Base-by-base conservation (phyloP, 2,113 vertebrate genomes). In the Percina caprodes region DNA sequence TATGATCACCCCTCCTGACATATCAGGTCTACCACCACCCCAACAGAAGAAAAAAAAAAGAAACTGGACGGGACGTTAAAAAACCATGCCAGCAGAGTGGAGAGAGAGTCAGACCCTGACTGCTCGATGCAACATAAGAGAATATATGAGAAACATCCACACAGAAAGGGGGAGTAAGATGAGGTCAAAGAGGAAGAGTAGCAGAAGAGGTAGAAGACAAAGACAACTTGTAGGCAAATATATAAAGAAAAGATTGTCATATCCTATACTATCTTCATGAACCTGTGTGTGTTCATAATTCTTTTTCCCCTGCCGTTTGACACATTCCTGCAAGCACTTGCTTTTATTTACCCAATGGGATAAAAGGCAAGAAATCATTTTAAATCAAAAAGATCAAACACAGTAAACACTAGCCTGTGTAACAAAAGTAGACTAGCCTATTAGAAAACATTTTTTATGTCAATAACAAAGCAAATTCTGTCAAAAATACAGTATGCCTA, bases 1-100 rank as follows among this genome's bases (percentile, higher is more conserved):
- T 95, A 97, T 95, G 91, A 96, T 94, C 95, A 91, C 93, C 94
- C 91, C 94, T 89, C 93, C 95, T 92, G 94, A 94, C 96, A 96
- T 94, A 91, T 92, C 93, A 92, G 92, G 92, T 60, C 78, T 39
- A 19, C 74, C 91, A 87, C 89, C 92, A 91, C 42, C 77, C 87
- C 55, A 23, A 54, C 12, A 8, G 48, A 67, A 23, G 16, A 55
- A 23, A 15, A 33, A 67, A 81, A 79, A 79, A 60, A 71, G 78
- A 74, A 86, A 46, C 26, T 79, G 87, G 88, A 91, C 71, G 46
- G 76, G 84, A 90, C 88, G 92, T 83, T 80, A 91, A 92, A 39
- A 39, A 91, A 90, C 82, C 85, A 81, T 75, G 69, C 55, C 84
- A 77, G 75, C 67, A 85, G 81, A 86, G 74, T 54, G 26, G 45